phyloP scores from a whole-genome alignment of 2,888 invertebrate genomes.

The Harpalus rubripes region DNA sequence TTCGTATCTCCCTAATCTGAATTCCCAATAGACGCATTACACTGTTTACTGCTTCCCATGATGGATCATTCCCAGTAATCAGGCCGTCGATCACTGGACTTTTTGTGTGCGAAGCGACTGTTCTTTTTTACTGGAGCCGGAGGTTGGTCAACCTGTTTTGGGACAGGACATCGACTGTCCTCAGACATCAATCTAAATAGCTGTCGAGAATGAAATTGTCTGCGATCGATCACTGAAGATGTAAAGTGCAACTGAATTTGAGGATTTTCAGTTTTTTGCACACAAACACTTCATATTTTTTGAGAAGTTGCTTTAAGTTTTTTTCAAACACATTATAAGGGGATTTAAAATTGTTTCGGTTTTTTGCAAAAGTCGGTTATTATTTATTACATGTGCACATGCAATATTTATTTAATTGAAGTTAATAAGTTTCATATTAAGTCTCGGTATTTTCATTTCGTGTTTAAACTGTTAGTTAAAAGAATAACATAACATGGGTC shows the following conservation, averaged over 20 bases:
- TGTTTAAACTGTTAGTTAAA: no score
- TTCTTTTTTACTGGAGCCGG: slow-evolving; percentile 2
- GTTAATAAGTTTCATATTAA: no score
- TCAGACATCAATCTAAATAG: slow-evolving; percentile 24
- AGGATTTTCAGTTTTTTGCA: not conserved
- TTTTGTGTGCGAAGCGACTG: not conserved
- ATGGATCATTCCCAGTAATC: slow-evolving; percentile 2
- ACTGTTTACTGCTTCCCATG: not conserved
- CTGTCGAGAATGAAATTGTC: slow-evolving; percentile 13
- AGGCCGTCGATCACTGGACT: not conserved
- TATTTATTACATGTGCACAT: no score
- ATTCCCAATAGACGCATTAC: not conserved
- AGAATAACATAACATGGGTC: no score
- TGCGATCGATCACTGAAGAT: slow-evolving; percentile 11
- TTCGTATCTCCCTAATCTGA: not conserved
- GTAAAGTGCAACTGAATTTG: slow-evolving; percentile 5
- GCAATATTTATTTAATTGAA: no score
- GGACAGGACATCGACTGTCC: slow-evolving; percentile 38
- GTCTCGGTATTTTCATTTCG: no score
- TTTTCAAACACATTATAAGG: not conserved
- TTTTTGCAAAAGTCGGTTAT: not conserved
- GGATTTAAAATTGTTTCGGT: not conserved
- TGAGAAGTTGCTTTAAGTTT: not conserved
- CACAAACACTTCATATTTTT: not conserved
- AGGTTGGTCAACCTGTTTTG: slow-evolving; percentile 31